Base-by-base conservation (phyloP, 1,140 invertebrate genomes). In the Drosophila rufa region DNA sequence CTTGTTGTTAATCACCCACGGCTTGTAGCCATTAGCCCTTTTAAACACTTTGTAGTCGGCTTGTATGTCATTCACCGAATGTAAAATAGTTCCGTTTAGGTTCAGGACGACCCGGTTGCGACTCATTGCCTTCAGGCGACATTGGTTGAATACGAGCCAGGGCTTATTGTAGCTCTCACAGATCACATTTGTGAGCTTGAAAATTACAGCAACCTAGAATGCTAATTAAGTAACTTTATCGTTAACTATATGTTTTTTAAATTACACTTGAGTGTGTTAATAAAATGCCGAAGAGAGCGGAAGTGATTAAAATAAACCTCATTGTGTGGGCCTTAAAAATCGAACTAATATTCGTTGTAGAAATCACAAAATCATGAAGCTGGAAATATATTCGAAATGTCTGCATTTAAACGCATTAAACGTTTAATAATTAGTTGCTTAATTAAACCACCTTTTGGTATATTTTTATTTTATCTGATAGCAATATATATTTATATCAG, bases 1-100 rank as follows among this genome's bases (percentile, higher is more conserved):
- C 19, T 43, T 45, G 7, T 8, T 17, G 12, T 30, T 25, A 9
- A 45, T 9, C 5, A 58, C 6, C 56, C 56, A 58, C 2, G 70
- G 70, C 11, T 74, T 74, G 15, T 60, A 74, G 2, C 66, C 66
- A 42, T 1, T 74, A 15, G 36, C 70, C 19, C 40, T 42, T 11
- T 74, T 74, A 1, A 55, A 70, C 8, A 74, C 11, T 22, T 55
- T 38, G 12, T 4, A 15, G 22, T 60, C 65, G 11, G 19, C 15
- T 14, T 19, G 1, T 33, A 60, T 22, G 17, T 51, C 25, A 9
- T 25, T 33, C 1, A 11, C 47, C 2, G 55, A 15, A 38, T 74
- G 17, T 2, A 68, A n/a, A 12, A 74, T 1, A 3, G 47, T 53
- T 19, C 65, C 47, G 12, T 60, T 70, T 12, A 59, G 19, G 36